Conservation (phyloP, 2,888 invertebrate genomes). For the Phortica okadai region DNA sequence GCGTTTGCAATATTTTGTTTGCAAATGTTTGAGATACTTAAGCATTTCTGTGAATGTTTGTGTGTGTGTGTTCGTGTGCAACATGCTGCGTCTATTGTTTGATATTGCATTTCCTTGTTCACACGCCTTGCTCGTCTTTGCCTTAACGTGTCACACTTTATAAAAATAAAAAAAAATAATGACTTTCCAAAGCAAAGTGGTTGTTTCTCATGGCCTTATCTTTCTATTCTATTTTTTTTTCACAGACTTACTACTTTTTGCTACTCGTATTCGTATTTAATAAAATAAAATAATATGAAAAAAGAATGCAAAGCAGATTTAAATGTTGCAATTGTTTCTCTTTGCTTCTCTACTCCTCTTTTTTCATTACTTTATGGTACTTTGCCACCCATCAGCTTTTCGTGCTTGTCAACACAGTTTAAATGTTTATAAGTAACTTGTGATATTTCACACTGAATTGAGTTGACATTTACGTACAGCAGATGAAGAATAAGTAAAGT, state of each 20-base stretch:
- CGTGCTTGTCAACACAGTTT: slow-evolving; percentile 31
- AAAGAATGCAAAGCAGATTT: slow-evolving; percentile 2
- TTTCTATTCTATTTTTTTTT: background rate
- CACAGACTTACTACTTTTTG: background rate
- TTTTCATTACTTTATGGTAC: background rate
- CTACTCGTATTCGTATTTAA: background rate
- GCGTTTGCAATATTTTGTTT: background rate
- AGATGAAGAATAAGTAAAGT: background rate
- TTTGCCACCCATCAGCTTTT: slow-evolving; percentile 1
- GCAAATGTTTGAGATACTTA: background rate
- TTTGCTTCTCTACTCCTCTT: background rate
- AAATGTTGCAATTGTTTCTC: background rate
- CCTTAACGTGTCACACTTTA: slow-evolving; percentile 57
- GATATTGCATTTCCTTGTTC: background rate
- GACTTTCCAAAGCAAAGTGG: slow-evolving; percentile 4
- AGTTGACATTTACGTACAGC: slow-evolving; percentile 52
- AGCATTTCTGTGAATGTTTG: background rate
- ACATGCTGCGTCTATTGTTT: background rate
- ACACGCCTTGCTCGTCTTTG: background rate
- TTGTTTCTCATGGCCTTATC: slow-evolving; percentile 3
- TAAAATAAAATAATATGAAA: background rate
- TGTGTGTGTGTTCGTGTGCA: background rate
- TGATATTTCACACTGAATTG: slow-evolving; percentile 41
- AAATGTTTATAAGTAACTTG: slow-evolving; percentile 28
- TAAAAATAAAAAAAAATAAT: slow-evolving; percentile 37